Percentiles rank a stretch among this genome's conserved stretches.
These are phyloP conservation scores for Pyrgus malvae DNA, from an alignment of 2,888 invertebrate species.

Conservation along the genomic window DNA sequence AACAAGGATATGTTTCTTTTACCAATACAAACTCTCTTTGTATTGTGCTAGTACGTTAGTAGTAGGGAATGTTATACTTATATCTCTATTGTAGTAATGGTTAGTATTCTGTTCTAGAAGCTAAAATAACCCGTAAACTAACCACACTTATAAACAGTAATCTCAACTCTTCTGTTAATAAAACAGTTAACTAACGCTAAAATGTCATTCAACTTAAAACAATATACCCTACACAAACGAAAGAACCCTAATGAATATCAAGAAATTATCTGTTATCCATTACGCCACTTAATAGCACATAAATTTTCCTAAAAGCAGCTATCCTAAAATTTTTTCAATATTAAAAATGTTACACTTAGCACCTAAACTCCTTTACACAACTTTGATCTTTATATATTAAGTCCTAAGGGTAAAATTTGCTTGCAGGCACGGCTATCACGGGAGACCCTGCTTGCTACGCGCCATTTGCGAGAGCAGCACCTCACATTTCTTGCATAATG, in stretches of 20 bases:
- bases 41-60: too few relatives aligned
- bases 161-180: too few relatives aligned
- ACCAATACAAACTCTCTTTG: too few relatives aligned
- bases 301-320: constrained; percentile 17
- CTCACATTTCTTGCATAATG: constrained; percentile 80
- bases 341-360: constrained; percentile 22
- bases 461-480: constrained; percentile 85
- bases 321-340: constrained; percentile 23
- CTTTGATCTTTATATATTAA: neutral
- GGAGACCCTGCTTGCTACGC: constrained; percentile 83
- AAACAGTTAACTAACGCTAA: too few relatives aligned
- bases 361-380: neutral
- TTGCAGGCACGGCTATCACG: constrained; percentile 81
- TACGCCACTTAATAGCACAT: constrained; percentile 4
- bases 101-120: too few relatives aligned
- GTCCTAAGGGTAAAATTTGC: constrained; percentile 22
- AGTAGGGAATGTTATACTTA: too few relatives aligned
- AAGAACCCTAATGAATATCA: neutral
- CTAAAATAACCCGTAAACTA: too few relatives aligned
- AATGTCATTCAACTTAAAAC: too few relatives aligned
- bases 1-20: too few relatives aligned
- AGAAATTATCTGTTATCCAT: constrained; percentile 15
- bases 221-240: too few relatives aligned
- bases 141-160: too few relatives aligned
- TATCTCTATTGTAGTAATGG: too few relatives aligned